Evolutionary conservation across 2,113 vertebrate genomes (phyloP).

Genomic region (Hymenochirus boettgeri): DNA sequence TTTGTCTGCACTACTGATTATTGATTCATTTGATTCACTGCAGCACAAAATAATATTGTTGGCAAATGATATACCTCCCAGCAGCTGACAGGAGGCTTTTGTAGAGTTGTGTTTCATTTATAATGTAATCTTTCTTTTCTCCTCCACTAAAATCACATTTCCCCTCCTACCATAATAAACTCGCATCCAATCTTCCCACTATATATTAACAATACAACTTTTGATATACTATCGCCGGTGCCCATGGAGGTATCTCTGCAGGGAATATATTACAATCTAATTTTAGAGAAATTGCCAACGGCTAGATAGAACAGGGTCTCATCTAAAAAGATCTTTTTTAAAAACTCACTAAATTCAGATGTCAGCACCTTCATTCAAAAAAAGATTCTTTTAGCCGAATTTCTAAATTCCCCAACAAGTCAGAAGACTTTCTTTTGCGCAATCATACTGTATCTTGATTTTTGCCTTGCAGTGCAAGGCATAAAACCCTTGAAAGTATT

Average conservation of each 20-base stretch:
- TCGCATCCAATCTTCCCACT: not conserved
- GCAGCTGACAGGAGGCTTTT: not conserved
- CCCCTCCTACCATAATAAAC: conserved; percentile 1
- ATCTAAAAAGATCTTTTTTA: no score
- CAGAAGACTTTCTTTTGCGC: not conserved
- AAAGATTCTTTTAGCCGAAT: not conserved
- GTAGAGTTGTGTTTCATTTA: conserved; percentile 5
- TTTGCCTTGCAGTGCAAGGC: no score
- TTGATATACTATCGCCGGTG: conserved; percentile 16
- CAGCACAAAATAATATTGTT: conserved; percentile 10
- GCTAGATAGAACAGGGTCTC: conserved; percentile 6
- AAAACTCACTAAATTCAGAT: conserved; percentile 22
- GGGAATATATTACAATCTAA: conserved; percentile 32
- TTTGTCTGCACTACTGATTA: not conserved
- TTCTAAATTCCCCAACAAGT: not conserved
- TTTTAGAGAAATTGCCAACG: conserved; percentile 34
- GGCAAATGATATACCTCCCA: not conserved
- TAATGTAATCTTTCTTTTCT: not conserved
- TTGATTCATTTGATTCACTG: conserved; percentile 18
- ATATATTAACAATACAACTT: not conserved
- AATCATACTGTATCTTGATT: not conserved
- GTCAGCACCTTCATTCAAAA: conserved; percentile 24
- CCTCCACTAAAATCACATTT: not conserved
- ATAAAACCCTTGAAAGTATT: no score
- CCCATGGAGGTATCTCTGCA: conserved; percentile 5